Conservation (phyloP, 2,797 vertebrate genomes). For the Erpetoichthys calabaricus region DNA sequence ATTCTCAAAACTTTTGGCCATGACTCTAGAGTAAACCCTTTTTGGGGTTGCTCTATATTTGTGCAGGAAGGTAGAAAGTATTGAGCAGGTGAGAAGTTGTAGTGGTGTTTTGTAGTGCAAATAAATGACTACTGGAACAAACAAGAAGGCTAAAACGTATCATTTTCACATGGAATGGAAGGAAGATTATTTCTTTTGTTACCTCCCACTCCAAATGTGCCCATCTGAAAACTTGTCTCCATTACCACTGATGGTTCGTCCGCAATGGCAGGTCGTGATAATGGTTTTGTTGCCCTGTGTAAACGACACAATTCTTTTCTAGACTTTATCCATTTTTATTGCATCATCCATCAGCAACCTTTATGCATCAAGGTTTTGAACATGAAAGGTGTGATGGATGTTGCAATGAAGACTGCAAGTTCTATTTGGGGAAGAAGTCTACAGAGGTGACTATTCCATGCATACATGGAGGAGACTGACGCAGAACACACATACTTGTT, state of each 20-base stretch:
- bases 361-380: slow-evolving; percentile 15
- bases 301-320: slow-evolving; percentile 13
- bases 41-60: no score
- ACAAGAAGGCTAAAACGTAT: no score
- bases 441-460: slow-evolving; percentile 4
- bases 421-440: slow-evolving; percentile 10
- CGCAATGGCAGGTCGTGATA: slow-evolving; percentile 13
- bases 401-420: slow-evolving; percentile 14
- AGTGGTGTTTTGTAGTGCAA: no score
- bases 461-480: slow-evolving; percentile 9
- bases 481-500: no score
- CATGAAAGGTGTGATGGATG: slow-evolving; percentile 18
- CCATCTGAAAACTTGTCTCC: slow-evolving; percentile 12
- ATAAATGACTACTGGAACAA: no score
- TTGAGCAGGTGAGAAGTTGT: no score
- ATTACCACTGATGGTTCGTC: slow-evolving; percentile 16
- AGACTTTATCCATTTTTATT: slow-evolving; percentile 14
- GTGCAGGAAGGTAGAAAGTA: no score
- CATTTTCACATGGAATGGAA: no score
- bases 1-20: no score
- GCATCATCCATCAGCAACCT: slow-evolving; percentile 15
- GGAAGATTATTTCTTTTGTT: no score
- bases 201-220: no score
- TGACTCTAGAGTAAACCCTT: no score
- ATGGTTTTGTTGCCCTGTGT: slow-evolving; percentile 15